Conservation (phyloP, 2,113 vertebrate species). For the Carollia perspicillata region DNA sequence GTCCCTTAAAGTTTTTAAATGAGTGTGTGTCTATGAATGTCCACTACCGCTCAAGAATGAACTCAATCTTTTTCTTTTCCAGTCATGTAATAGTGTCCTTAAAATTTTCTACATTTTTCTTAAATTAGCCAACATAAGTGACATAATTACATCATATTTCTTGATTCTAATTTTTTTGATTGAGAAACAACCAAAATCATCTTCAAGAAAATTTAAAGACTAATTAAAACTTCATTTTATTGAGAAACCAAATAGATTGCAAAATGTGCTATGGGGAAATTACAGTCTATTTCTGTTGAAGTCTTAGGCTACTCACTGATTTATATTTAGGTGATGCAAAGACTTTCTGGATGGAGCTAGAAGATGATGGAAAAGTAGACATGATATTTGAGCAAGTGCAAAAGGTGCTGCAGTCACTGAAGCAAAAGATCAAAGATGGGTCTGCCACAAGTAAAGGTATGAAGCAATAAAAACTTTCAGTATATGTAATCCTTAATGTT, state of each 20-base stretch:
- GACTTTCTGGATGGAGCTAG: conserved; percentile 79
- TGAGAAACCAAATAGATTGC: conserved; percentile 21
- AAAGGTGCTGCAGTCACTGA: conserved; percentile 79
- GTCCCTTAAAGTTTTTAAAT: background rate
- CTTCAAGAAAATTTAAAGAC: conserved; percentile 6
- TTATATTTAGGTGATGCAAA: conserved; percentile 80
- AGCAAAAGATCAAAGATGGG: conserved; percentile 84
- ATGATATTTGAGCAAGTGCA: conserved; percentile 82
- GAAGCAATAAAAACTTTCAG: conserved; percentile 13
- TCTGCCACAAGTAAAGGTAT: conserved; percentile 85
- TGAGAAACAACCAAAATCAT: conserved; percentile 10
- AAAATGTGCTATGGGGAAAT: background rate
- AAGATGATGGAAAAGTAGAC: conserved; percentile 79
- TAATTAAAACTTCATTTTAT: conserved; percentile 3
- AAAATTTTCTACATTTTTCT: background rate
- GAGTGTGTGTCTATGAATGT: background rate
- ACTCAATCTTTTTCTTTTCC: background rate
- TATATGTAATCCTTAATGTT: background rate
- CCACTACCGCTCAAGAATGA: background rate
- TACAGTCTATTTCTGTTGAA: background rate
- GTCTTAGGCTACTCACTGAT: background rate
- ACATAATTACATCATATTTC: background rate
- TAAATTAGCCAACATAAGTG: background rate
- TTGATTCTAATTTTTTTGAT: background rate
- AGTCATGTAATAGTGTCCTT: background rate